These are phyloP conservation scores for Apogon hyalosoma DNA, from an alignment of 2,797 vertebrate genomes.

Conservation along the genomic window DNA sequence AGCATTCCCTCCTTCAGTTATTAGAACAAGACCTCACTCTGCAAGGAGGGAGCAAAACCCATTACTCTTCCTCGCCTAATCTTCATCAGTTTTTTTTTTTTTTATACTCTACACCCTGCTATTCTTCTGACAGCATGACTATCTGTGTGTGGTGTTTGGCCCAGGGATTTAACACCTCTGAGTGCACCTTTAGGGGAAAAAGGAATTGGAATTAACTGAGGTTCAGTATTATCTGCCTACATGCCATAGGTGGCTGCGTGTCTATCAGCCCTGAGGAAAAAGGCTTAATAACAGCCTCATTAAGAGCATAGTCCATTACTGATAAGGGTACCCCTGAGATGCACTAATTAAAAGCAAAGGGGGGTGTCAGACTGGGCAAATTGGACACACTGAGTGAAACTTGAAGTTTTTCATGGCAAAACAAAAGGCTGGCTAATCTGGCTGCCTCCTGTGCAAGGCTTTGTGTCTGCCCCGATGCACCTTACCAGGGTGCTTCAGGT, in stretches of 20 bases:
- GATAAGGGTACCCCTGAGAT: constrained; percentile 78
- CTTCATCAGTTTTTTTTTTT: constrained; percentile 27
- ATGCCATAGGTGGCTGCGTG: constrained; percentile 71
- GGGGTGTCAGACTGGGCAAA: constrained; percentile 56
- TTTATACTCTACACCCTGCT: neutral
- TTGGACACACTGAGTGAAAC: constrained; percentile 65
- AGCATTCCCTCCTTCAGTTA: constrained; percentile 27
- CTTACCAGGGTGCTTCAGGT: constrained; percentile 29
- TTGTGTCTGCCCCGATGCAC: constrained; percentile 44
- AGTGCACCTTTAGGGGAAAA: constrained; percentile 47
- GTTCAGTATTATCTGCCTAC: constrained; percentile 72
- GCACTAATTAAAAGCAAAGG: constrained; percentile 80
- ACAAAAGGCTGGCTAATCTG: constrained; percentile 64
- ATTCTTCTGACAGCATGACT: constrained; percentile 36
- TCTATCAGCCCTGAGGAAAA: constrained; percentile 70
- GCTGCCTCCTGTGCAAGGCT: constrained; percentile 30
- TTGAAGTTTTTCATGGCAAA: constrained; percentile 59
- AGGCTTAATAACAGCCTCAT: constrained; percentile 83
- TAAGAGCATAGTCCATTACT: constrained; percentile 76
- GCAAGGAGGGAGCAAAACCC: constrained; percentile 17
- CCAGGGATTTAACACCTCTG: constrained; percentile 31
- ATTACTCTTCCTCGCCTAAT: constrained; percentile 46
- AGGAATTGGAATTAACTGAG: constrained; percentile 64
- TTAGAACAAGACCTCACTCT: constrained; percentile 44
- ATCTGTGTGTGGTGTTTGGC: constrained; percentile 15